Evolutionary conservation across 1,140 invertebrate genomes (phyloP), one percentile per base, ranked within the genome.

Genomic region (Teleogryllus occipitalis): DNA sequence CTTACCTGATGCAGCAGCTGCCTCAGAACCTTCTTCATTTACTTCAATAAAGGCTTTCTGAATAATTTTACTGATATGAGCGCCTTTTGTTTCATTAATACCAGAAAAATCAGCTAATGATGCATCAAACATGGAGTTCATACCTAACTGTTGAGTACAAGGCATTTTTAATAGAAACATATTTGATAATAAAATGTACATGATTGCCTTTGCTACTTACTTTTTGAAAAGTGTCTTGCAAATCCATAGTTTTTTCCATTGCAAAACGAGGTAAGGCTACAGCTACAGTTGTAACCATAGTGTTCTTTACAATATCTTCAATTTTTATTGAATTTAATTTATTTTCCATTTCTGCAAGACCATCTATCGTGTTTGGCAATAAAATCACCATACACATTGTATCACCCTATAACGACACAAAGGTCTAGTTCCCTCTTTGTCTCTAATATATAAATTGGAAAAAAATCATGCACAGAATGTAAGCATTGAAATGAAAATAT

Each of bases 11-110:
- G 89, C 88, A 74, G 89, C 91, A 79, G 90, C 90, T 77, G 91
- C 92, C 86, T 91, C 91, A 7, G 88, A 90, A 21, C 92, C 92
- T 84, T 90, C 85, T 86, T 93, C 92, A 82, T 91, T 89, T 5
- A 93, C 89, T 82, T 92, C 89, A 78, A 94, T 89, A 81, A 89
- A 90, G 15, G 89, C 86, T 84, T 93, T 93, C 83, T 93, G 92
- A 6, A 90, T 82, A 8, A 91, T 87, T 76, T 88, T 83, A 47
- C 85, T 86, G 0, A 92, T 88, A 81, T 86, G 85, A 0, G 91
- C 79, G 7, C 86, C 82, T 47, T 84, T 82, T 48, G 83, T 82
- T 49, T 85, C 83, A 72, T 89, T 84, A 65, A 94, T 89, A 54
- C 88, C 88, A 82, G 86, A 86, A 74, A 94, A 90, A 83, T 94